These are phyloP conservation scores for Hippocampus barbouri DNA, from an alignment of 2,113 vertebrate genomes.

Conservation along the genomic window DNA sequence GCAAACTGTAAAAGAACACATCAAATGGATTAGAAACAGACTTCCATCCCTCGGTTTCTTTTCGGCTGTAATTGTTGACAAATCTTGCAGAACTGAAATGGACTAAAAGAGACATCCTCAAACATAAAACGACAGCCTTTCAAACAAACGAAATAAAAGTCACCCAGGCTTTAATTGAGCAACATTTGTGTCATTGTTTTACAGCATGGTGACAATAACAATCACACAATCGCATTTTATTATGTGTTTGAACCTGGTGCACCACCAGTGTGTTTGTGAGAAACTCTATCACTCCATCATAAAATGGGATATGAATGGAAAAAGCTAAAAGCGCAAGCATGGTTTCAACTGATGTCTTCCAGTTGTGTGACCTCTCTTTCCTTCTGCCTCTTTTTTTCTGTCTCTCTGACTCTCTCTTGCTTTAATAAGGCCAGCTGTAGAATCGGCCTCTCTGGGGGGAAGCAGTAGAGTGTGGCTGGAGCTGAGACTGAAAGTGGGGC, in stretches of 20 bases:
- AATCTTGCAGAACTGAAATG: conserved; percentile 39
- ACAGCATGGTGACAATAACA: conserved; percentile 60
- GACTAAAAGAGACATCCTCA: conserved; percentile 41
- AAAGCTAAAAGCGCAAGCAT: conserved; percentile 61
- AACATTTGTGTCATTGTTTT: conserved; percentile 63
- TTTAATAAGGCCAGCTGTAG: conserved; percentile 74
- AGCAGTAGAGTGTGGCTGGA: conserved; percentile 67
- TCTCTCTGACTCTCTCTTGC: conserved; percentile 56
- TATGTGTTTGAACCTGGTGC: conserved; percentile 68
- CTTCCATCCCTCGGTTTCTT: conserved; percentile 40
- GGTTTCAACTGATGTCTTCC: conserved; percentile 72
- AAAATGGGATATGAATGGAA: conserved; percentile 73
- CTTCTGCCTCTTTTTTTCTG: conserved; percentile 62
- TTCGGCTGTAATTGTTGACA: conserved; percentile 52
- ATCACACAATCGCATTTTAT: conserved; percentile 71
- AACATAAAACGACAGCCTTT: conserved; percentile 56
- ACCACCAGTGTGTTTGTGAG: conserved; percentile 68
- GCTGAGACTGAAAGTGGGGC: conserved; percentile 56
- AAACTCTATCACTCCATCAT: conserved; percentile 71
- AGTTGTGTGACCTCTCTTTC: conserved; percentile 73
- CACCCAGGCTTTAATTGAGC: conserved; percentile 64
- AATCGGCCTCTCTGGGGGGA: conserved; percentile 66
- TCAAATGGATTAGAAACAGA: conserved; percentile 57
- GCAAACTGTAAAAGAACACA: conserved; percentile 40
- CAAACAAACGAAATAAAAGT: conserved; percentile 65